phyloP scores from a whole-genome alignment of 1,140 invertebrate genomes.

The Drosophila pseudoobscura region DNA sequence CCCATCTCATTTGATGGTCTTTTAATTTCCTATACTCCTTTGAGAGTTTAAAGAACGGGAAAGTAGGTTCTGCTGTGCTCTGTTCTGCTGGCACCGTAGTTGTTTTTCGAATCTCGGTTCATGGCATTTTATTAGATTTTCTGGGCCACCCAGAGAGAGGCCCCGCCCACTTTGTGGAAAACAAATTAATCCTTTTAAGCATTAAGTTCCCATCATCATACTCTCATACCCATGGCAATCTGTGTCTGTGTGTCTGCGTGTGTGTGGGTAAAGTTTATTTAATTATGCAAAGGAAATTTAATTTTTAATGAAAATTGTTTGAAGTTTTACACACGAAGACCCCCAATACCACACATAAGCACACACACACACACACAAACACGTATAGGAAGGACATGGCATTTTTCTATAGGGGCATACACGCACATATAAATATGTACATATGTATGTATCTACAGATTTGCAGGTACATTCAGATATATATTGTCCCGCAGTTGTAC shows the following conservation, averaged over 20 bases:
- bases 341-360: no score
- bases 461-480: conserved; percentile 6
- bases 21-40: no score
- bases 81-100: no score
- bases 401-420: no score
- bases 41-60: no score
- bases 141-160: not conserved
- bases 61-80: no score
- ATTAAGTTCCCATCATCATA: not conserved
- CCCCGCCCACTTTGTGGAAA: not conserved
- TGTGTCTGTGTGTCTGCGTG: conserved; percentile 4
- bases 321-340: conserved; percentile 37
- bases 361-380: no score
- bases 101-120: not conserved
- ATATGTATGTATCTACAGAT: not conserved
- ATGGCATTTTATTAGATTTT: conserved; percentile 22
- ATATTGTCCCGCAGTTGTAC: conserved; percentile 8
- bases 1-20: no score
- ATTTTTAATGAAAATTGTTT: conserved; percentile 60
- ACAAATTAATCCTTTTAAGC: conserved; percentile 31
- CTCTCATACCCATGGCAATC: not conserved
- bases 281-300: conserved; percentile 52
- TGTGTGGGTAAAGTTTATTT: conserved; percentile 38
- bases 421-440: not conserved
- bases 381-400: no score